Evolutionary conservation across 2,113 vertebrate genomes (phyloP).

Genomic region (Miniopterus natalensis): DNA sequence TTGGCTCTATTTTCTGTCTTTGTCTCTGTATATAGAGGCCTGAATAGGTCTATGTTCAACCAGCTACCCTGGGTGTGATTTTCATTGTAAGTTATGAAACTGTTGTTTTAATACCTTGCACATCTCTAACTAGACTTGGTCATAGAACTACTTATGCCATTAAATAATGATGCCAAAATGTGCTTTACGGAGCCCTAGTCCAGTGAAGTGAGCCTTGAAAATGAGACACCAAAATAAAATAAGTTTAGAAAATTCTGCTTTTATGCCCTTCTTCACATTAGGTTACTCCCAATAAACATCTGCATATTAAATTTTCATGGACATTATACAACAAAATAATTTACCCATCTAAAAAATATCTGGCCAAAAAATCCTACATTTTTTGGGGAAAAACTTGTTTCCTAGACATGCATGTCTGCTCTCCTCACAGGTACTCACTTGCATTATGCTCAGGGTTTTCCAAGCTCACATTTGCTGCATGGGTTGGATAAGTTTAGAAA

Average conservation of each 20-base stretch:
- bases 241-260: not conserved
- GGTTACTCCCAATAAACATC: not conserved
- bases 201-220: not conserved
- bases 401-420: not conserved
- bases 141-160: not conserved
- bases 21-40: not conserved
- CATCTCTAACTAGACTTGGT: not conserved
- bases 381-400: not conserved
- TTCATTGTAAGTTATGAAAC: not conserved
- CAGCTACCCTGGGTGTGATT: not conserved
- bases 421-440: not conserved
- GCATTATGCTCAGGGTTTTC: not conserved
- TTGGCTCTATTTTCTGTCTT: not conserved
- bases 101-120: not conserved
- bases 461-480: not conserved
- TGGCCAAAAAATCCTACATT: not conserved
- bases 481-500: not conserved
- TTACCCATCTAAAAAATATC: not conserved
- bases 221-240: not conserved
- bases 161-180: not conserved
- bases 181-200: not conserved
- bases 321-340: not conserved
- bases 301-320: not conserved
- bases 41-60: not conserved
- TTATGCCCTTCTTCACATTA: not conserved